Evolutionary conservation across 2,797 vertebrate species (phyloP).

Genomic region (Nasua narica): DNA sequence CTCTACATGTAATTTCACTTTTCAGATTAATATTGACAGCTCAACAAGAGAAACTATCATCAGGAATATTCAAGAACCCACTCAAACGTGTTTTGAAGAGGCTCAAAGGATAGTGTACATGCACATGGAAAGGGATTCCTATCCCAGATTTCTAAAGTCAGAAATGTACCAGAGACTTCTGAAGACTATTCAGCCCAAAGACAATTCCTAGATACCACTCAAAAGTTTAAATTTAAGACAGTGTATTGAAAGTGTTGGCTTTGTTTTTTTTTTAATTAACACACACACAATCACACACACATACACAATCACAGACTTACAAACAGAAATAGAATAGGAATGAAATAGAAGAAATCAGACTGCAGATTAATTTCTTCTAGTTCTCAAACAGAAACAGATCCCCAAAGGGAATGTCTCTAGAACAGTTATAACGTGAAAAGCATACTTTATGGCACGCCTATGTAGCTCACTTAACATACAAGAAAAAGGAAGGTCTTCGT

Average conservation of each 20-base stretch:
- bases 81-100: conserved; percentile 88
- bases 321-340: not conserved
- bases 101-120: conserved; percentile 90
- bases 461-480: not conserved
- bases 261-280: not conserved
- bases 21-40: conserved; percentile 93
- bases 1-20: conserved; percentile 49
- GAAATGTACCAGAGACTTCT: conserved; percentile 89
- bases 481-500: not conserved
- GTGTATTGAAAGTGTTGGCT: not conserved
- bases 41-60: conserved; percentile 87
- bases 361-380: not conserved
- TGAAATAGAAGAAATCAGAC: conserved; percentile 3
- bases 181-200: conserved; percentile 69
- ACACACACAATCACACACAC: not conserved
- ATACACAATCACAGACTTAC: not conserved
- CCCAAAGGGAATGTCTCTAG: not conserved
- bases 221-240: not conserved
- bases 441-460: not conserved
- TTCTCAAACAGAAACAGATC: not conserved
- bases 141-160: conserved; percentile 89
- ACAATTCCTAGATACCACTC: not conserved
- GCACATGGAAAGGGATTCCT: conserved; percentile 92
- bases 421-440: not conserved
- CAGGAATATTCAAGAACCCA: conserved; percentile 87